phyloP scores from a whole-genome alignment of 2,888 invertebrate genomes.

The Lithophane leautieri region DNA sequence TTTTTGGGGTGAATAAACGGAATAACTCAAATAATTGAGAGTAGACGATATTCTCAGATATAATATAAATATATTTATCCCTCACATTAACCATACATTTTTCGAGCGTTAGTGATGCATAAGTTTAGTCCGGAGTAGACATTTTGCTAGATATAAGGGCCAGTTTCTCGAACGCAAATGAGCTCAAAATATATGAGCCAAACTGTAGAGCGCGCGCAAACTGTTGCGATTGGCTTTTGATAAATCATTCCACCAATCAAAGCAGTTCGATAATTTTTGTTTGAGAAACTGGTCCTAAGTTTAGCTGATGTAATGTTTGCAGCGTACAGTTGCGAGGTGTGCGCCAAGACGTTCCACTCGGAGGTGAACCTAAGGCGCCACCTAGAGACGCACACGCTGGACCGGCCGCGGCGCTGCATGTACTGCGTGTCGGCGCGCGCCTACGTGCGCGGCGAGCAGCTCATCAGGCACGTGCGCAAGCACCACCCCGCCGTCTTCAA shows the following conservation, averaged over 20 bases:
- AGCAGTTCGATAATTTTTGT: neutral
- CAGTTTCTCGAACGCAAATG: neutral
- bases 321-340: conserved; percentile 86
- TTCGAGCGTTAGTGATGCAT: neutral
- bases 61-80: neutral
- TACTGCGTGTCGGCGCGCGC: conserved; percentile 92
- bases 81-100: neutral
- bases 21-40: too few relatives aligned
- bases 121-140: too few relatives aligned
- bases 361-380: conserved; percentile 93
- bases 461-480: conserved; percentile 94
- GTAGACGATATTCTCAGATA: too few relatives aligned
- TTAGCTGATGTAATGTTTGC: conserved; percentile 21
- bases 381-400: conserved; percentile 93
- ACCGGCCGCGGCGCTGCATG: conserved; percentile 94
- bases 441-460: conserved; percentile 94
- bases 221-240: neutral
- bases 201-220: neutral
- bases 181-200: neutral
- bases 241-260: neutral
- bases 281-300: neutral
- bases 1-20: too few relatives aligned
- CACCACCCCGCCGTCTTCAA: conserved; percentile 92
- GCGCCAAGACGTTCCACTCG: conserved; percentile 92
- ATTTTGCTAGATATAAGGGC: neutral